Evolutionary conservation across 2,888 invertebrate species (phyloP).

Genomic region (Ennomos quercinarius): DNA sequence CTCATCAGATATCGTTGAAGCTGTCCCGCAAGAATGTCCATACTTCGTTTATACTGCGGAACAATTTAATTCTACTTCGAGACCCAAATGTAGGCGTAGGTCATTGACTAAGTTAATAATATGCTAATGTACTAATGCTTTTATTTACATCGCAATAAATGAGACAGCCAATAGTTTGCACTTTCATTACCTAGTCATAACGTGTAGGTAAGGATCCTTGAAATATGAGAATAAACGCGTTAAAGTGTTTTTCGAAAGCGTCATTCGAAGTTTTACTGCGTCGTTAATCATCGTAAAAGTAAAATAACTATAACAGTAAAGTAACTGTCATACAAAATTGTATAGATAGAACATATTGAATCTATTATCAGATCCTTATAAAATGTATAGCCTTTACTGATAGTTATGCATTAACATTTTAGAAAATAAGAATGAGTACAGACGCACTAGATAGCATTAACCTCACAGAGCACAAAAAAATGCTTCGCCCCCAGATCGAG

Average conservation of each 20-base stretch:
- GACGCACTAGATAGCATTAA: too few relatives aligned
- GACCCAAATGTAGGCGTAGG: constrained; percentile 11
- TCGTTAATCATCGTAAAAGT: background rate
- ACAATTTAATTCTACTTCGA: background rate
- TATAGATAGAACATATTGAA: too few relatives aligned
- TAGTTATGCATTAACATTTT: too few relatives aligned
- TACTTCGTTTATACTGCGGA: background rate
- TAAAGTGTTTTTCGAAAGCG: constrained; percentile 1
- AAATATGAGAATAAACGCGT: background rate
- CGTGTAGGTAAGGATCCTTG: background rate
- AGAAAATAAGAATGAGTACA: too few relatives aligned
- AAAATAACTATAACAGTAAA: constrained; percentile 1
- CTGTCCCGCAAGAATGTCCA: background rate
- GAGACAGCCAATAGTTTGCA: constrained; percentile 4
- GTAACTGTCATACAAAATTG: too few relatives aligned
- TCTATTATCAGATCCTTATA: too few relatives aligned
- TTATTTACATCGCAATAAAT: constrained; percentile 6
- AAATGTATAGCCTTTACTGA: too few relatives aligned
- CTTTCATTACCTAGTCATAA: background rate
- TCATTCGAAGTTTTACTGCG: background rate
- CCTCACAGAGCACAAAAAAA: too few relatives aligned
- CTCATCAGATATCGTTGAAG: too few relatives aligned
- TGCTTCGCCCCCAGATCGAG: too few relatives aligned
- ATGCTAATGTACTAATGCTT: constrained; percentile 6
- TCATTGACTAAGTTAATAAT: constrained; percentile 2